Base-by-base conservation (phyloP, 1,140 invertebrate species). In the Pomacea maculata region DNA sequence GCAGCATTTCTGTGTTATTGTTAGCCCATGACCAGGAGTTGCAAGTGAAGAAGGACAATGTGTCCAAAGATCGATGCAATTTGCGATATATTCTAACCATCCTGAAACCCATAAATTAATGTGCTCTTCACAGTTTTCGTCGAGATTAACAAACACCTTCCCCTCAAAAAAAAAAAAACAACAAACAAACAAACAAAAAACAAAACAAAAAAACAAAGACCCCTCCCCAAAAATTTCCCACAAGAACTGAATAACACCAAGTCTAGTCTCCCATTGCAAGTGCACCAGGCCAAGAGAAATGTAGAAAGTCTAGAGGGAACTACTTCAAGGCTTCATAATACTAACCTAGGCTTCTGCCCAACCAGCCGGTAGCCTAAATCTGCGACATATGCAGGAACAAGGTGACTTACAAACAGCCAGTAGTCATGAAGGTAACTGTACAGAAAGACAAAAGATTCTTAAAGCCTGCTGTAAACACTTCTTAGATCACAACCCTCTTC, bases 111-210 rank as follows among this genome's bases (percentile, higher is more conserved):
- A 52, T 71, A 17, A 25, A 25, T 25, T 25, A 45, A 45, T 45
- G 34, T 45, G 6, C 57, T 10, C 17, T 63, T 89, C 78, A 89
- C 78, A 86, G 97, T 96, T 25, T 90, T 84, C 1, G 91, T 81
- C 2, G 9, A 61, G 57, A 17, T 61, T 17, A 11, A 61, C 57
- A 61, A 17, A 61, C 11, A 17, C 11, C 57, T 8, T 61, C 15
- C 2, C 15, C 11, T 9, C 11, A 1, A 61, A 14, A 17, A 61
- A 61, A 17, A 61, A 61, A 61, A 61, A 17, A 0, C 34, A 61
- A 61, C 57, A 61, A 61, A 57, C 14, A 57, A 9, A 57, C 64
- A 96, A 88, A 94, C 11, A 1, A 61, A 14, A 17, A 61, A 61
- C 19, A 7, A 71, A 52, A 67, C 34, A 17, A 61, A 61, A 61